Conservation (phyloP, 2,113 vertebrate genomes). For the Boulengeromyrus knoepffleri region DNA sequence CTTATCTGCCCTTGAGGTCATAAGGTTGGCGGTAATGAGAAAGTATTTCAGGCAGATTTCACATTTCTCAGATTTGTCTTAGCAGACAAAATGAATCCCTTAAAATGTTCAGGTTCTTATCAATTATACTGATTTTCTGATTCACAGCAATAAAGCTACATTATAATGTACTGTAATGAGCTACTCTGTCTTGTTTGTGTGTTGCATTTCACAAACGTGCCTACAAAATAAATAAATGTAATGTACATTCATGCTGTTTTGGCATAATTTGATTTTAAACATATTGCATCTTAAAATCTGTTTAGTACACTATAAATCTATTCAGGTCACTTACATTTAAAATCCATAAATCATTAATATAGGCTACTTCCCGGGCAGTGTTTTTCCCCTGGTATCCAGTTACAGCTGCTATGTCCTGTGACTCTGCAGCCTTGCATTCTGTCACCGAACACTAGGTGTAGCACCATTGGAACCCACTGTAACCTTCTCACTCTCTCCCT, state of each 20-base stretch:
- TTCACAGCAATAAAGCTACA: neutral
- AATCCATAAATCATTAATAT: slow-evolving; percentile 6
- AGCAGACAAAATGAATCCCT: neutral
- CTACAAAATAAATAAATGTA: neutral
- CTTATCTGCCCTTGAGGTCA: neutral
- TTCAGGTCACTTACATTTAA: slow-evolving; percentile 1
- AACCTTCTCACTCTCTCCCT: neutral
- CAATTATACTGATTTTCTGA: neutral
- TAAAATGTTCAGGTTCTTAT: neutral
- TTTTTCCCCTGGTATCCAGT: neutral
- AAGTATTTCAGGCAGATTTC: neutral
- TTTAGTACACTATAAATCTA: neutral
- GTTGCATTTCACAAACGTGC: neutral
- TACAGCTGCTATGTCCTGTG: neutral
- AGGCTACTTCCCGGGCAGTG: neutral
- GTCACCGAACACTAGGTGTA: neutral
- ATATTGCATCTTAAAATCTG: neutral
- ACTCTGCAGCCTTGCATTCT: neutral
- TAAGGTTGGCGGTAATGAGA: neutral
- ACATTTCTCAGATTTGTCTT: neutral
- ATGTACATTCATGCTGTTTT: neutral
- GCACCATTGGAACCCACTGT: neutral
- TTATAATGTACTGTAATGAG: neutral
- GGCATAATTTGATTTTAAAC: neutral
- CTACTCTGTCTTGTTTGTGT: neutral